Evolutionary conservation across 1,140 invertebrate species (phyloP), one percentile per base, ranked within the genome.

Genomic region (Thaumetopoea pityocampa): DNA sequence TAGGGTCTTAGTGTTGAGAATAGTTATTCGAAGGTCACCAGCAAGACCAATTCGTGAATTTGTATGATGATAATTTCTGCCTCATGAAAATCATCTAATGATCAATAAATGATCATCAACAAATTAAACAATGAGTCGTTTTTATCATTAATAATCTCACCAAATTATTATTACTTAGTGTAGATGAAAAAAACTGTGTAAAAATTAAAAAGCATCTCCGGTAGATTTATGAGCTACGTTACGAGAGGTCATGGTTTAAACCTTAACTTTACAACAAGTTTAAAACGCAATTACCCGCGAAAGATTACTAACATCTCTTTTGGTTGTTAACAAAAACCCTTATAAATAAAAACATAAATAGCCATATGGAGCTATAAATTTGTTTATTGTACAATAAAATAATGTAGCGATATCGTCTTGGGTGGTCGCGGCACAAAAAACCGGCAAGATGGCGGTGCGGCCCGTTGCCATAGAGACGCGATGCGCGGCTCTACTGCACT

Each of bases 371-470:
- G 79, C 65, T 78, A 81, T 83, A 81, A 83, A 83, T 83, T 78
- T 76, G 67, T 83, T 83, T 80, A 83, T 83, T 70, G 72, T 81
- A 79, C 67, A 81, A 83, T 83, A 83, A 83, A 81, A 79, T 83
- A 81, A 83, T 81, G 67, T 63, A 69, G 64, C 68, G 53, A 61
- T 61, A 57, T 52, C 72, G 60, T 62, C 56, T 45, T 83, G 79
- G 79, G 79, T 81, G 79, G 79, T 83, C 79, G 30, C 29, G 52
- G 49, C 53, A 77, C 65, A 77, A 74, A 74, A 70, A 78, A 60
- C 66, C 50, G 45, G 43, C 62, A 68, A 68, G 61, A 67, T 69
- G 67, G 58, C 63, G 47, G 57, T 26, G 26, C 46, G 53, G 60
- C 55, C 46, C 49, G 57, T 70, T 69, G 51, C 54, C 54, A 55